phyloP scores from a whole-genome alignment of 1,140 invertebrate genomes.

The Papilio glaucus region DNA sequence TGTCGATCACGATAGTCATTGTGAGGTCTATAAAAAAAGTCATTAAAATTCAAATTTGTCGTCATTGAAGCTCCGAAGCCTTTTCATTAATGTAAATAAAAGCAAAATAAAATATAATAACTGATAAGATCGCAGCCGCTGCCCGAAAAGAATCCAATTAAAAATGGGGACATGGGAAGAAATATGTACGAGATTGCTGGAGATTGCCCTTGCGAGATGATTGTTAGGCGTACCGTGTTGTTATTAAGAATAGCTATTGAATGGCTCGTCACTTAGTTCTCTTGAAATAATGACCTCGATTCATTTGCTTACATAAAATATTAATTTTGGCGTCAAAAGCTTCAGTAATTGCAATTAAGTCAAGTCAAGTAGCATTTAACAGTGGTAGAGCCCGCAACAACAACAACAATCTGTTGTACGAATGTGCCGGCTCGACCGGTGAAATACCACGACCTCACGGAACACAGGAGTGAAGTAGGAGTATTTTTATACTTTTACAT shows the following conservation, averaged over 20 bases:
- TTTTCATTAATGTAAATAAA: slow-evolving; percentile 5
- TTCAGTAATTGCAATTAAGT: too few species aligned
- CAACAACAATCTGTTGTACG: too few species aligned
- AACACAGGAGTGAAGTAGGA: too few species aligned
- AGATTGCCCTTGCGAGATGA: not conserved
- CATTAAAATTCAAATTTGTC: slow-evolving; percentile 13
- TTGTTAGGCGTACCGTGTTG: not conserved
- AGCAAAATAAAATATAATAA: not conserved
- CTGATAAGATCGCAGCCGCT: not conserved
- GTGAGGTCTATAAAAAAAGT: not conserved
- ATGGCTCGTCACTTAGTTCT: not conserved
- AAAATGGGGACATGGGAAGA: not conserved
- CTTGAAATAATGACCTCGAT: not conserved
- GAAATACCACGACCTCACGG: too few species aligned
- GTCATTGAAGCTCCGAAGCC: not conserved
- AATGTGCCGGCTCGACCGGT: too few species aligned
- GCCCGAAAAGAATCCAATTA: slow-evolving; percentile 10
- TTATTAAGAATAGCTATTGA: not conserved
- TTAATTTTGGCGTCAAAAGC: too few species aligned
- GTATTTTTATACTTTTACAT: too few species aligned
- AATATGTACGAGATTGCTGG: too few species aligned
- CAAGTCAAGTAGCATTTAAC: too few species aligned
- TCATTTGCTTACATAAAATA: too few species aligned
- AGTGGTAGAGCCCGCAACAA: too few species aligned
- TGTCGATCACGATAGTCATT: too few species aligned